Evolutionary conservation across 2,888 invertebrate genomes (phyloP), one percentile per base, ranked within the genome.

Genomic region (Ectobius pallidus): DNA sequence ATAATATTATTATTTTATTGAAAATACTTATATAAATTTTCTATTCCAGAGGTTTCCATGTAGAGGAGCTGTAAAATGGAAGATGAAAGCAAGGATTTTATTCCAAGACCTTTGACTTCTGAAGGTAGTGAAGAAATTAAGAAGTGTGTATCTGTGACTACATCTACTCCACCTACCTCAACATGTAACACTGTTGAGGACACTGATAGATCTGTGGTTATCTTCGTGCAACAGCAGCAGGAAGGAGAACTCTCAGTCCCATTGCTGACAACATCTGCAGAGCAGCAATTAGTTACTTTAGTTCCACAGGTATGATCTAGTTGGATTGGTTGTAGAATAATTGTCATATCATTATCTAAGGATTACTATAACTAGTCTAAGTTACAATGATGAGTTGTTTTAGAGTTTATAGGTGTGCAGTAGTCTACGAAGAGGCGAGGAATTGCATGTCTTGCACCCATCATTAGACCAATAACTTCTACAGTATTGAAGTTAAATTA

Each of bases 211-310:
- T 65, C 46, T 2, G 27, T 65, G 65, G 65, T 65, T 11, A 30
- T 65, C 16, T 30, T 22, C 11, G 44, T 65, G 44, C 44, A 42
- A 11, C 16, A 65, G 25, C 44, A 65, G 9, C 65, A 63, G 25
- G 7, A 34, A 11, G 55, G 22, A 25, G 42, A 63, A 63, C 42
- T 63, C 3, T 39, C 63, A 22, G 42, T 42, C 7, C 20, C 63
- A 42, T 25, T 63, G 22, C 22, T 27, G n/a, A n/a, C 27, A 25
- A 44, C 65, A 22, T 11, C 30, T 16, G 27, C 65, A 44, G 46
- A 44, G 11, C 65, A 42, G 9, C 65, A 65, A 22, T 46, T 65
- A 16, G 30, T 46, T 16, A 46, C 65, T 18, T 46, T 65, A 46
- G 46, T 65, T 14, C 65, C 44, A 30, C 44, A 65, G 30, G 34